These are phyloP conservation scores for Tenthredo amoena DNA, from an alignment of 2,888 invertebrate species.

Conservation along the genomic window DNA sequence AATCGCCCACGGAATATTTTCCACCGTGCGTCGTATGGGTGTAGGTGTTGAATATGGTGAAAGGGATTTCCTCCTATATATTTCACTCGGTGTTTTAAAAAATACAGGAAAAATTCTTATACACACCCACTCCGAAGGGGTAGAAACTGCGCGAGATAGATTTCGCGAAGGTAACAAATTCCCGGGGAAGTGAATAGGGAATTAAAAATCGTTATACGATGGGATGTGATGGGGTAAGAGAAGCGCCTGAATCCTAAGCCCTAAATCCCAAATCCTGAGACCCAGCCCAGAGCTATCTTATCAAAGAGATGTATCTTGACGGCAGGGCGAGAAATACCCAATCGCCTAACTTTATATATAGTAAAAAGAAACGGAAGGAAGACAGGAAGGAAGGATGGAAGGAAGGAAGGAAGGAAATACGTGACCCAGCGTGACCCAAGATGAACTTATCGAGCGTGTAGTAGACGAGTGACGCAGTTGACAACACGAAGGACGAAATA, in stretches of 20 bases:
- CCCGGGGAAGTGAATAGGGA: neutral
- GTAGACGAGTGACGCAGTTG: conserved; percentile 48
- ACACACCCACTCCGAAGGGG: neutral
- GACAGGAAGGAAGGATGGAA: conserved; percentile 27
- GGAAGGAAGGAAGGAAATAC: conserved; percentile 51
- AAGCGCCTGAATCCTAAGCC: neutral
- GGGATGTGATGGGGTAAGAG: neutral
- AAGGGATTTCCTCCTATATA: conserved; percentile 3
- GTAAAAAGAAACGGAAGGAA: conserved; percentile 42
- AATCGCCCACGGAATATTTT: conserved; percentile 23
- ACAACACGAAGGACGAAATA: conserved; percentile 23
- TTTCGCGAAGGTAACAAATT: neutral
- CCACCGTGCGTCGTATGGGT: neutral
- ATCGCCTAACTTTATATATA: neutral
- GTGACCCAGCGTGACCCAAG: conserved; percentile 49
- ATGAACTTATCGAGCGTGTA: conserved; percentile 57
- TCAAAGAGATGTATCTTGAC: conserved; percentile 19
- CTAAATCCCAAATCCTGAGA: neutral
- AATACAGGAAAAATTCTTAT: neutral
- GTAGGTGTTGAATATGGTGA: neutral
- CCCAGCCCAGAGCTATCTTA: conserved; percentile 11
- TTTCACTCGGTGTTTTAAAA: neutral
- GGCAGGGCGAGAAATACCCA: conserved; percentile 8
- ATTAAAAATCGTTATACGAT: neutral
- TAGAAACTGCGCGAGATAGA: neutral